phyloP scores from a whole-genome alignment of 37 sponge, comb jelly and placozoan genomes.

The Aplysina aerophoba region DNA sequence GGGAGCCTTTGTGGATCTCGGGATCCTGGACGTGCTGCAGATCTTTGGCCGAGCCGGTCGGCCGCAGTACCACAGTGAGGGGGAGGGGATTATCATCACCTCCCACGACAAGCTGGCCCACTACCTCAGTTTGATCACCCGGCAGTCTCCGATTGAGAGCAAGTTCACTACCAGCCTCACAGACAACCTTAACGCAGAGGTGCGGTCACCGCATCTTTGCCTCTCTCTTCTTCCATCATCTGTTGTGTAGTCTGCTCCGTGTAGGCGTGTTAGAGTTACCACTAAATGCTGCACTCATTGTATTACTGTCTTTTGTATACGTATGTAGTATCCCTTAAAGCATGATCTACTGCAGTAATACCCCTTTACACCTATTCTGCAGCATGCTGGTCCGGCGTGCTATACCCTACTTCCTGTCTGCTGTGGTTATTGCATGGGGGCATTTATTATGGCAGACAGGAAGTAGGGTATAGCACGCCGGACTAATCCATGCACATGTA shows the following conservation, averaged over 20 bases:
- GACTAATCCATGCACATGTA: no score
- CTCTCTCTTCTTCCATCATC: no score
- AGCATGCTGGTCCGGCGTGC: no score
- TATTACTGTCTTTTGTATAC: conserved; percentile 11
- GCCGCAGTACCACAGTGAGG: conserved; percentile 93
- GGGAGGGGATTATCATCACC: conserved; percentile 96
- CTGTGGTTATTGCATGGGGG: no score
- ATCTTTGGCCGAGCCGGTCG: conserved; percentile 98
- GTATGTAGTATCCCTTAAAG: conserved; percentile 3
- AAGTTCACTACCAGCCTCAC: conserved; percentile 72
- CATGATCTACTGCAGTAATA: no score
- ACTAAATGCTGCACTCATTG: background rate
- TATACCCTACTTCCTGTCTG: no score
- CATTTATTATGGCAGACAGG: no score
- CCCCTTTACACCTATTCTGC: no score
- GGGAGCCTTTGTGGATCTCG: conserved; percentile 95
- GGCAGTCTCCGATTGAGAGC: conserved; percentile 97
- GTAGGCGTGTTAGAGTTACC: conserved; percentile 18
- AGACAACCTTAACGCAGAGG: conserved; percentile 97
- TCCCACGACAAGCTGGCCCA: conserved; percentile 91
- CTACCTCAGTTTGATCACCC: conserved; percentile 91
- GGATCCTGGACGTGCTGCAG: conserved; percentile 97
- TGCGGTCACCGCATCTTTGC: conserved; percentile 12
- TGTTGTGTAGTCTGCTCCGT: background rate
- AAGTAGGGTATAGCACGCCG: no score